Base-by-base conservation (phyloP, 1,140 invertebrate genomes). In the Leptoteleia sp. region DNA sequence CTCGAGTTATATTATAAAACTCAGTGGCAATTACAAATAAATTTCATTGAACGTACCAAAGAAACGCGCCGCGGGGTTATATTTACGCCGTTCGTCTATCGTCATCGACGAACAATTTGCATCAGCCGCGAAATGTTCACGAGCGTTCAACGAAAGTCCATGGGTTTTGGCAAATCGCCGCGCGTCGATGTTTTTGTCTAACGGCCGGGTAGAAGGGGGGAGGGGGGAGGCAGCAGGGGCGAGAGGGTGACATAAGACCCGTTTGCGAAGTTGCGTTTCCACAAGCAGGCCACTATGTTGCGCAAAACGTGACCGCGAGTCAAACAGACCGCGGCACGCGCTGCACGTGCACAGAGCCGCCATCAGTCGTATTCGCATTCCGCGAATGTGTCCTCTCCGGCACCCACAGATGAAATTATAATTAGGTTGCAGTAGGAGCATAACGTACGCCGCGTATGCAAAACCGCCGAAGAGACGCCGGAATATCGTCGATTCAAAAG, bases 261-360 rank as follows among this genome's bases (percentile, higher is more conserved):
- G 13, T 47, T 61, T 37, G 48, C 13, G 57, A 33, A 37, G 38
- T 48, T 5, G 64, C 61, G 55, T 72, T 73, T 73, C 55, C 64
- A 57, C 62, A 42, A 73, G 47, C 62, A 27, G 47, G 37, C 40
- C 59, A 55, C 59, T 57, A 25, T 65, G 67, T 31, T 38, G 57
- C 27, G 57, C 57, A 61, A 85, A 81, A 89, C 88, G 88, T 89
- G 88, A 88, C 88, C 81, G 76, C 73, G 61, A 59, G 79, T 77
- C 84, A 86, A 89, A 88, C 86, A 85, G 54, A 68, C 45, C 70
- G 40, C 48, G 84, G 70, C 73, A 81, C 81, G 82, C 82, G 83
- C 67, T 79, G 78, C 85, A 84, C 84, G 84, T 83, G 84, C 81
- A 77, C 27, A n/a, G n/a, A 42, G 25, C 27, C 45, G 67, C 70